Conservation (phyloP, 1,140 invertebrate genomes). For the Ostrea edulis region DNA sequence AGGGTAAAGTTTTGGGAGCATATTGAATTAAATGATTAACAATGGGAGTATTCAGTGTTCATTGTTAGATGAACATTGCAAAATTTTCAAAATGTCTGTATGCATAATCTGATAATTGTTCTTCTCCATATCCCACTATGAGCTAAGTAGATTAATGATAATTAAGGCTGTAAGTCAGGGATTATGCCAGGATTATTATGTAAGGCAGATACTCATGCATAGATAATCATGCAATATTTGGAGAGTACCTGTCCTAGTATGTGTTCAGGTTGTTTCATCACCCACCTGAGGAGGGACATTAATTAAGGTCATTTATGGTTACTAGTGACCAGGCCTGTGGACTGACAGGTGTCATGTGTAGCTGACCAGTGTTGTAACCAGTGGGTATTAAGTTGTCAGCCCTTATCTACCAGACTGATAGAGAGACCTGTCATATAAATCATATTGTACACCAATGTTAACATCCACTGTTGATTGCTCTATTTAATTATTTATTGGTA, state of each 20-base stretch:
- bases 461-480: too few species aligned
- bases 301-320: constrained; percentile 11
- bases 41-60: too few species aligned
- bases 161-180: neutral
- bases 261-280: neutral
- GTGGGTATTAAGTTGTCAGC: neutral
- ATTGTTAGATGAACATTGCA: too few species aligned
- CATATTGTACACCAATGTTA: neutral
- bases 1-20: too few species aligned
- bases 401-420: constrained; percentile 17
- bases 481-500: too few species aligned
- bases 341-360: constrained; percentile 1
- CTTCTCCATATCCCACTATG: neutral
- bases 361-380: neutral
- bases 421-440: neutral
- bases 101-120: too few species aligned
- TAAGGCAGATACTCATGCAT: constrained; percentile 1
- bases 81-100: too few species aligned
- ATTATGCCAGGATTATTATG: constrained; percentile 12
- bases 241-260: neutral
- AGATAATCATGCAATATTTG: neutral
- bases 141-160: neutral
- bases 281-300: neutral
- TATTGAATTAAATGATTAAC: too few species aligned
- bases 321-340: neutral